Percentiles rank a stretch among this genome's conserved stretches.
These are phyloP conservation scores for Dexiosoma caninum DNA, from an alignment of 2,888 invertebrate species.

Conservation along the genomic window DNA sequence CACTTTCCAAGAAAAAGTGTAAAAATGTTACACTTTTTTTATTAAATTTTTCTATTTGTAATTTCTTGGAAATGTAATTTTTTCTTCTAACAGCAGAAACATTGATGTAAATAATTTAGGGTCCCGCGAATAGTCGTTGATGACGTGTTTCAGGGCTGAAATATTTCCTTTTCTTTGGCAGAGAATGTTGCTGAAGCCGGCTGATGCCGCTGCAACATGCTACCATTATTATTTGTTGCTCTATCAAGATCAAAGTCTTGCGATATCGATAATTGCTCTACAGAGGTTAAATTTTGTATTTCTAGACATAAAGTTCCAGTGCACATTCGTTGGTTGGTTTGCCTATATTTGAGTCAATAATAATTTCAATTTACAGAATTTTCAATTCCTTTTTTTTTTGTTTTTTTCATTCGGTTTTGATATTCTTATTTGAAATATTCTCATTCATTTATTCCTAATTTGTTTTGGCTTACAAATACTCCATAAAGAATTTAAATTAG, in stretches of 20 bases:
- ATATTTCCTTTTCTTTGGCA: neutral
- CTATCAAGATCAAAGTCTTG: constrained; percentile 66
- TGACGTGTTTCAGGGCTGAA: too few species aligned
- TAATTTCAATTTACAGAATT: constrained; percentile 62
- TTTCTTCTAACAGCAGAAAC: too few species aligned
- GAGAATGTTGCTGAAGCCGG: neutral
- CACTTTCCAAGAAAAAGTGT: too few species aligned
- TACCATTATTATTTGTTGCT: constrained; percentile 63
- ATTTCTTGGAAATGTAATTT: too few species aligned
- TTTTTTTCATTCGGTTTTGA: neutral
- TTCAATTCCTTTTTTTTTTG: constrained; percentile 24
- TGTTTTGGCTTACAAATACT: constrained; percentile 62
- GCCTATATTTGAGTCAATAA: constrained; percentile 61
- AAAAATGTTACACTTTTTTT: too few species aligned
- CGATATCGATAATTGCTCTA: constrained; percentile 66
- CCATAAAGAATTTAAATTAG: constrained; percentile 61
- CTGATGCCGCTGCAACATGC: constrained; percentile 32
- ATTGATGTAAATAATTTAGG: too few species aligned
- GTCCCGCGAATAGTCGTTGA: too few species aligned
- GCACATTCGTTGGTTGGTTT: constrained; percentile 41
- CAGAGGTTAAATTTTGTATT: constrained; percentile 63
- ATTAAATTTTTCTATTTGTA: too few species aligned
- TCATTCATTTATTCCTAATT: constrained; percentile 56
- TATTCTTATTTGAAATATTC: constrained; percentile 34
- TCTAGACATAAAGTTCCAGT: constrained; percentile 28